Conservation (phyloP, 92 coral and sea anemone species). For the Palythoa grandiflora region DNA sequence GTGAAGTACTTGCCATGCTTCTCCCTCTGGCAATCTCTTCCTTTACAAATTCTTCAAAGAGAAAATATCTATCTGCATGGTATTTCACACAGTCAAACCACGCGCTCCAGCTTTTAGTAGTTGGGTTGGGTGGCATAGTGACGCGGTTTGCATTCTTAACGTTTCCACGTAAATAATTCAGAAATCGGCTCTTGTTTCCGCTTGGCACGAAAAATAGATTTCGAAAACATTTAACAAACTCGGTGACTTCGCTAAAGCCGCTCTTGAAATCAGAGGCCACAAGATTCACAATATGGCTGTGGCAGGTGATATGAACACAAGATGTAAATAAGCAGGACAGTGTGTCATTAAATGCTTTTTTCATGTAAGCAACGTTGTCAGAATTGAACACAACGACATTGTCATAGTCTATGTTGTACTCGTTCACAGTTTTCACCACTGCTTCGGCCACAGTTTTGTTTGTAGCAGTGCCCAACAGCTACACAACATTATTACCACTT, state of each 20-base stretch:
- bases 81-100: too few species aligned
- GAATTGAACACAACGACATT: slow-evolving; percentile 68
- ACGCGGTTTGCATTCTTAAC: too few species aligned
- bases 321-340: slow-evolving; percentile 62
- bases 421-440: slow-evolving; percentile 56
- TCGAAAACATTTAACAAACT: slow-evolving; percentile 70
- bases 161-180: neutral
- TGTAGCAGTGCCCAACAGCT: slow-evolving; percentile 58
- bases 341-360: slow-evolving; percentile 71
- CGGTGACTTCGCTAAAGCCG: slow-evolving; percentile 59
- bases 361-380: slow-evolving; percentile 75
- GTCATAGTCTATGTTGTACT: slow-evolving; percentile 68
- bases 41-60: too few species aligned
- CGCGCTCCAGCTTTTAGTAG: too few species aligned
- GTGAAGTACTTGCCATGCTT: too few species aligned
- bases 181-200: slow-evolving; percentile 33
- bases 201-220: slow-evolving; percentile 51
- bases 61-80: too few species aligned
- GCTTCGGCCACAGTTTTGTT: slow-evolving; percentile 64
- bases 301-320: slow-evolving; percentile 70
- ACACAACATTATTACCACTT: slow-evolving; percentile 47
- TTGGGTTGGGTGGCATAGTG: too few species aligned
- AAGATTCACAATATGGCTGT: slow-evolving; percentile 75
- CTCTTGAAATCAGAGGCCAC: slow-evolving; percentile 72
- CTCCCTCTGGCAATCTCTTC: too few species aligned